phyloP scores from a whole-genome alignment of 2,113 vertebrate species.

The Festucalex cinctus region DNA sequence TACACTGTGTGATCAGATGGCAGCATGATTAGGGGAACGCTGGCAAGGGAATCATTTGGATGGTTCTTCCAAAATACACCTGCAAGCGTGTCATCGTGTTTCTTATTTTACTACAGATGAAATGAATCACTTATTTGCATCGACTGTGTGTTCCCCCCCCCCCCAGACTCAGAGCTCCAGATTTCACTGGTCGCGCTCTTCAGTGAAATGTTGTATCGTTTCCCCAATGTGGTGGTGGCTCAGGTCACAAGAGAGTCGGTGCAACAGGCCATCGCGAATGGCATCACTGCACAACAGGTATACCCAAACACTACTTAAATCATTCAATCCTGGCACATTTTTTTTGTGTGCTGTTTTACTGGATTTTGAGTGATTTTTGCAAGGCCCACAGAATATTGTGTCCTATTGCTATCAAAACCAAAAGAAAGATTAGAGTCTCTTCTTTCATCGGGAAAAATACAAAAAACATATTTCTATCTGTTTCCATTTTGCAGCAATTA shows the following conservation, averaged over 20 bases:
- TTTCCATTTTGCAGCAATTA: no score
- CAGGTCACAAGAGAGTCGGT: conserved; percentile 87
- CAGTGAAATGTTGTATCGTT: conserved; percentile 90
- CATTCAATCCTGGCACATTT: no score
- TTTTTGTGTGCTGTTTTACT: no score
- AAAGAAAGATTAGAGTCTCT: no score
- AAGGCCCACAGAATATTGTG: no score
- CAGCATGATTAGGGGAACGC: neutral
- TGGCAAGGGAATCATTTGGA: neutral
- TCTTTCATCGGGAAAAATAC: no score
- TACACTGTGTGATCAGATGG: neutral
- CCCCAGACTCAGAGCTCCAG: conserved; percentile 85
- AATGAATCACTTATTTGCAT: neutral
- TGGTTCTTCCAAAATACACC: neutral
- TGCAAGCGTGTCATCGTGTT: neutral
- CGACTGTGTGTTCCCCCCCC: conserved; percentile 5
- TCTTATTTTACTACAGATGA: neutral
- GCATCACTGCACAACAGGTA: conserved; percentile 91
- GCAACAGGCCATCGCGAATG: conserved; percentile 87
- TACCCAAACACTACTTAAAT: neutral
- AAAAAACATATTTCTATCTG: no score
- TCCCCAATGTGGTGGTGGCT: conserved; percentile 86
- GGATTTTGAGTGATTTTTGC: no score
- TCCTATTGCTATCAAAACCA: no score
- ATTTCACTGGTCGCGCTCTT: conserved; percentile 89